These are phyloP conservation scores for Neoascia interrupta DNA, from an alignment of 2,888 invertebrate genomes.

Conservation along the genomic window DNA sequence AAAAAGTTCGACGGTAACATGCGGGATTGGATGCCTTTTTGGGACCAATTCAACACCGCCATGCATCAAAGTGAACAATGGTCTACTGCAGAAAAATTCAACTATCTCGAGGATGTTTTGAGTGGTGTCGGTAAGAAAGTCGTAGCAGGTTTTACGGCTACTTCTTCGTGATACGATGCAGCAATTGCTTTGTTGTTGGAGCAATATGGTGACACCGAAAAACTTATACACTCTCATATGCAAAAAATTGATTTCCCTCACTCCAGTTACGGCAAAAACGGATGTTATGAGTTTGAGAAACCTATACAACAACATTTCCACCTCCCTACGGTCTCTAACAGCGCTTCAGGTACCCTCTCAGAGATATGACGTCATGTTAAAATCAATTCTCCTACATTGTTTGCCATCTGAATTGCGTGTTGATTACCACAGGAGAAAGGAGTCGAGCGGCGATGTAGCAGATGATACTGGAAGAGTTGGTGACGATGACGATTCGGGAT, in stretches of 20 bases:
- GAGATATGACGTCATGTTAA: constrained; percentile 30
- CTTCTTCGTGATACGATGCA: constrained; percentile 26
- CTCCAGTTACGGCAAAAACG: constrained; percentile 13
- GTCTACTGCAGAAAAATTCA: constrained; percentile 21
- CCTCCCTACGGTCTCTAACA: too few relatives aligned
- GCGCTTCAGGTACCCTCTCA: constrained; percentile 16
- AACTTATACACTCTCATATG: constrained; percentile 32
- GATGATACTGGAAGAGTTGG: too few relatives aligned
- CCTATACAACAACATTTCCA: constrained; percentile 28
- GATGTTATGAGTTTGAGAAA: constrained; percentile 8
- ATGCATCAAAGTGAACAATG: constrained; percentile 26
- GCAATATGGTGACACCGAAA: constrained; percentile 38
- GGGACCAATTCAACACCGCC: constrained; percentile 17
- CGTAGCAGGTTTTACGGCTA: constrained; percentile 20
- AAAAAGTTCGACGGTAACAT: constrained; percentile 22
- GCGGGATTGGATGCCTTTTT: constrained; percentile 17
- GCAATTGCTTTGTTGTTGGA: constrained; percentile 26
- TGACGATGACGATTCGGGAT: too few relatives aligned
- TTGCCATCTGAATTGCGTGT: constrained; percentile 8
- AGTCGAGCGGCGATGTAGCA: too few relatives aligned
- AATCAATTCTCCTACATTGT: constrained; percentile 11
- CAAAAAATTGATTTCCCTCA: constrained; percentile 29
- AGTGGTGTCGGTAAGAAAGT: constrained; percentile 6
- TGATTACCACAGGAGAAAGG: constrained; percentile 6
- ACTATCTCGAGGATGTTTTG: constrained; percentile 25